phyloP scores from a whole-genome alignment of 1,140 invertebrate genomes.

The Drosophila kepulauana region DNA sequence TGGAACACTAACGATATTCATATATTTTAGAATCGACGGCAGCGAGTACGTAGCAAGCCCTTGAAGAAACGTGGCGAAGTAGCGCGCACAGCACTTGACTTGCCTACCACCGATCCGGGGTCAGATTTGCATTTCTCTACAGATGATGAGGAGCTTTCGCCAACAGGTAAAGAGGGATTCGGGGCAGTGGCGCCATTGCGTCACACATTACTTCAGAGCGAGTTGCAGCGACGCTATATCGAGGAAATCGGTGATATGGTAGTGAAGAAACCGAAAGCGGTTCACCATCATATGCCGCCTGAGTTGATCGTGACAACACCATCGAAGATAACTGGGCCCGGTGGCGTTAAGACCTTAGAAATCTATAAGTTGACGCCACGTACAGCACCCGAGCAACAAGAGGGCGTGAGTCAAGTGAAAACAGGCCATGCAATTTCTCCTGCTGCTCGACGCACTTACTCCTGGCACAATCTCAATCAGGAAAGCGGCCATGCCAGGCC shows the following conservation, averaged over 20 bases:
- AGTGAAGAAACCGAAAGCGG: conserved; percentile 62
- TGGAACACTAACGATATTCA: not conserved
- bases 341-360: conserved; percentile 56
- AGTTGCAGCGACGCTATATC: conserved; percentile 76
- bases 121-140: conserved; percentile 86
- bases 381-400: conserved; percentile 54
- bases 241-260: conserved; percentile 74
- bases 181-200: conserved; percentile 66
- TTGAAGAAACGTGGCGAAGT: conserved; percentile 67
- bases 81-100: conserved; percentile 85
- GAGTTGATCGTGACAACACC: conserved; percentile 83
- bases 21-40: conserved; percentile 58
- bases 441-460: conserved; percentile 70
- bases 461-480: conserved; percentile 82
- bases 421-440: conserved; percentile 12
- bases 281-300: conserved; percentile 73
- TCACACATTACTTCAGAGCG: conserved; percentile 72
- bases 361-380: conserved; percentile 67
- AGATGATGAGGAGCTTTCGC: conserved; percentile 84
- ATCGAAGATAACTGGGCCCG: conserved; percentile 49
- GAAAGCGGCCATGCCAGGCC: conserved; percentile 24
- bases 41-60: conserved; percentile 62
- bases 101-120: conserved; percentile 86
- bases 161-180: conserved; percentile 50
- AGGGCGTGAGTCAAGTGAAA: conserved; percentile 7